Evolutionary conservation across 2,113 vertebrate genomes (phyloP).

Genomic region (Aegotheles bennettii): DNA sequence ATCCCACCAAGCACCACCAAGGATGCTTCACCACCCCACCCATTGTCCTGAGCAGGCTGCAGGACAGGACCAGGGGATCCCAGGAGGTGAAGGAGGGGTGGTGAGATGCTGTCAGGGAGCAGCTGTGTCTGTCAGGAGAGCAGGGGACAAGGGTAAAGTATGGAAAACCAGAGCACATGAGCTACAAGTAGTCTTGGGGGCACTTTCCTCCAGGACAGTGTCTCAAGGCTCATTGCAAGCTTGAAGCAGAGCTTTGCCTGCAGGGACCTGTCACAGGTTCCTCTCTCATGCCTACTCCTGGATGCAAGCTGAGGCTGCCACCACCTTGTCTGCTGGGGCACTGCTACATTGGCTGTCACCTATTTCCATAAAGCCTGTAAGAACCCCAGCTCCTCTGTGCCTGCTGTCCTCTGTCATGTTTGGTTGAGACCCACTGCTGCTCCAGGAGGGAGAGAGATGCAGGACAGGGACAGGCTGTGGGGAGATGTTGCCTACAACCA

Average conservation of each 20-base stretch:
- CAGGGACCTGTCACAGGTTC: background rate
- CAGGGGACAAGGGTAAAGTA: background rate
- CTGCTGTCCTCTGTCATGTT: background rate
- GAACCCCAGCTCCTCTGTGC: accelerated
- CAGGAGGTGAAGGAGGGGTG: background rate
- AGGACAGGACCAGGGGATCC: accelerated
- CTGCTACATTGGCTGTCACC: background rate
- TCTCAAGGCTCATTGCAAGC: background rate
- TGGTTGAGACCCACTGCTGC: accelerated
- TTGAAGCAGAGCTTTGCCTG: background rate
- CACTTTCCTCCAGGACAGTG: accelerated
- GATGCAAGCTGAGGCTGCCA: background rate
- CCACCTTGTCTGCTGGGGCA: background rate
- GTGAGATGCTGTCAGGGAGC: background rate
- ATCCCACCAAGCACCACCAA: background rate
- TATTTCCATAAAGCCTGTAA: background rate
- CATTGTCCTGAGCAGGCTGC: background rate
- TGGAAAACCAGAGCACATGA: background rate
- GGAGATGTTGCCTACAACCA: background rate
- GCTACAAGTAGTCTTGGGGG: accelerated
- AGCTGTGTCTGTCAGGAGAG: background rate
- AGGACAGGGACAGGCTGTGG: accelerated
- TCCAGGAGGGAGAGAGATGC: background rate
- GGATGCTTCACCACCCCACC: background rate
- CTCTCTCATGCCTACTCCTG: background rate